Base-by-base conservation (phyloP, 2,797 vertebrate genomes). In the Ciconia nigra region DNA sequence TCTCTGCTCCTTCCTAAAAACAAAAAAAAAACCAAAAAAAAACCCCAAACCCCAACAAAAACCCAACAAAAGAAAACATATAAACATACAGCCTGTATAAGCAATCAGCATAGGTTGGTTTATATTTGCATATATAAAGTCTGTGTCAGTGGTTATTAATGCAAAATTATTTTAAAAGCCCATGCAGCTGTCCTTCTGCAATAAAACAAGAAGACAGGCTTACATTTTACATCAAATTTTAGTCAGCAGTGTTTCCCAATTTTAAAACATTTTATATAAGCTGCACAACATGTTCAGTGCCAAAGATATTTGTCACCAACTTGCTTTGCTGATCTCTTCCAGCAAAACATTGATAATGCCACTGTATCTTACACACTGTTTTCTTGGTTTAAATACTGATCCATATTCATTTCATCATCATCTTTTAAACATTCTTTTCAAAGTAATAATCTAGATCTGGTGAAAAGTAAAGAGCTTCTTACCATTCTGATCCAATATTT, bases 401-500 rank as follows among this genome's bases (percentile, higher is more conserved):
- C 37, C 74, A 62, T 94, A 78, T 61, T 93, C 77, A 93, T 94
- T 95, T 91, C 82, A 85, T 65, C 76, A 85, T 35, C 62, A 87
- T 39, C 58, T 55, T 72, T 67, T 83, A 93, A 76, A 44, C 29
- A 63, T 84, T 77, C 65, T 59, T 92, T 86, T 90, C 78, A 79
- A 65, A 90, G 70, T 65, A 96, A 71, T 90, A 87, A 76, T 62
- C 21, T 35, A 94, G 82, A 70, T 76, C 73, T 90, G 65, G 6
- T 62, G 61, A 91, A 94, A 97, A 96, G 83, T 95, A 95, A 80
- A 65, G 82, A 95, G 96, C 73, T 91, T 90, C 98, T 98, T 98
- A 98, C 98, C 98, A 98, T 98, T 65, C 79, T 37, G 97, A 87
- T 96, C 77, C 81, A 89, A 4, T 95, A 90, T 93, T 92, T 95